These are phyloP conservation scores for Pomacea maculata DNA, from an alignment of 1,140 invertebrate genomes.

Conservation along the genomic window DNA sequence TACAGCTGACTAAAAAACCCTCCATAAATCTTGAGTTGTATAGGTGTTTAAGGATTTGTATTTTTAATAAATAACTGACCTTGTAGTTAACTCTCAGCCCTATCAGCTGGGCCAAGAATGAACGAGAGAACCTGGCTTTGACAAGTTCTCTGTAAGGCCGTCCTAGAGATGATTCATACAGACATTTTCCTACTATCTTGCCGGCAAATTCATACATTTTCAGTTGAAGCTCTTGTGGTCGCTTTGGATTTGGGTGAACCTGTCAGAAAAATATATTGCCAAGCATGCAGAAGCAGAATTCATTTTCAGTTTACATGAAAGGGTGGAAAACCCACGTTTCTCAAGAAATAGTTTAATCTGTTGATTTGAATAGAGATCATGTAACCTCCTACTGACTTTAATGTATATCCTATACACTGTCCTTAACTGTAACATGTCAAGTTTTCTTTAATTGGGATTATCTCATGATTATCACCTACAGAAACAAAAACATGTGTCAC, in stretches of 20 bases:
- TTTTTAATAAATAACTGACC: conserved; percentile 60
- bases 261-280: conserved; percentile 27
- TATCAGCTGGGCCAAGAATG: conserved; percentile 94
- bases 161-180: conserved; percentile 90
- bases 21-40: too few species aligned
- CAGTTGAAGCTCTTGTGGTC: conserved; percentile 74
- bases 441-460: too few species aligned
- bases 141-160: conserved; percentile 88
- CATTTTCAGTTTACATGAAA: neutral
- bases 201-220: conserved; percentile 95
- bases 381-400: too few species aligned
- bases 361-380: too few species aligned
- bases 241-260: conserved; percentile 87
- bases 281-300: neutral
- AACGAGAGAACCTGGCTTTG: conserved; percentile 87
- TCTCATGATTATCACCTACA: too few species aligned
- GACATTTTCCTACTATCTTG: conserved; percentile 91
- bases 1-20: too few species aligned
- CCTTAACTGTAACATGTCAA: too few species aligned
- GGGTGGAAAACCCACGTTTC: too few species aligned
- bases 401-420: too few species aligned
- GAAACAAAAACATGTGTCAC: too few species aligned
- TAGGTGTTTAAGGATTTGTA: too few species aligned
- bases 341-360: too few species aligned
- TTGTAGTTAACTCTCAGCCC: conserved; percentile 92